Percentiles rank a stretch among this genome's conserved stretches.
Evolutionary conservation across 2,797 vertebrate genomes (phyloP).

Genomic region (Pangasius sanitwongsei): DNA sequence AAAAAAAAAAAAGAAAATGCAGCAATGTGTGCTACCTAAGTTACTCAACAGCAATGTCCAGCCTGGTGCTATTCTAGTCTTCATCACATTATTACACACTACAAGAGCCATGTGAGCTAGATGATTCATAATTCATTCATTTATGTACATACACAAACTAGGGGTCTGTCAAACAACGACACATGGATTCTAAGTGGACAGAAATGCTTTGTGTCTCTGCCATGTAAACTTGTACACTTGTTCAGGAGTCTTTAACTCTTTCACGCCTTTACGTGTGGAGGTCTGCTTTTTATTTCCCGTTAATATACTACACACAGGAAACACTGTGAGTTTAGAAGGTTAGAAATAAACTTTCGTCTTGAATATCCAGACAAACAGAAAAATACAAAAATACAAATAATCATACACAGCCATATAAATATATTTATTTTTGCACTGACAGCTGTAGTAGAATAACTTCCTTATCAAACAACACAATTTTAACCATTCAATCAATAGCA

Average conservation of each 20-base stretch:
- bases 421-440: conserved; percentile 83
- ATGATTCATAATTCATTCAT: conserved; percentile 44
- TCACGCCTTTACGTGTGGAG: conserved; percentile 14
- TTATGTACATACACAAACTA: conserved; percentile 49
- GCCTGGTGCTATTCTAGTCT: conserved; percentile 70
- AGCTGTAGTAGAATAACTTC: conserved; percentile 79
- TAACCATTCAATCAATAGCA: conserved; percentile 76
- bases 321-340: conserved; percentile 74
- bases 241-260: conserved; percentile 22
- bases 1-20: conserved; percentile 70
- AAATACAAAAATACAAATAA: conserved; percentile 87
- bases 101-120: conserved; percentile 67
- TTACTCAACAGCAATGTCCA: conserved; percentile 78
- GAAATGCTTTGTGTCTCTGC: conserved; percentile 35
- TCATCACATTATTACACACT: conserved; percentile 69
- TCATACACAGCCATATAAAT: conserved; percentile 85
- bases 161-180: conserved; percentile 31
- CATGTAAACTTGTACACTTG: conserved; percentile 39
- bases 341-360: conserved; percentile 71
- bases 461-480: conserved; percentile 79
- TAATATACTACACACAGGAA: conserved; percentile 62
- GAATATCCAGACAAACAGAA: conserved; percentile 77
- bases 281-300: conserved; percentile 72
- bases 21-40: conserved; percentile 83
- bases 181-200: conserved; percentile 36